These are phyloP conservation scores for Caenorhabditis japonica DNA, from an alignment of 2,888 invertebrate genomes.

Conservation along the genomic window DNA sequence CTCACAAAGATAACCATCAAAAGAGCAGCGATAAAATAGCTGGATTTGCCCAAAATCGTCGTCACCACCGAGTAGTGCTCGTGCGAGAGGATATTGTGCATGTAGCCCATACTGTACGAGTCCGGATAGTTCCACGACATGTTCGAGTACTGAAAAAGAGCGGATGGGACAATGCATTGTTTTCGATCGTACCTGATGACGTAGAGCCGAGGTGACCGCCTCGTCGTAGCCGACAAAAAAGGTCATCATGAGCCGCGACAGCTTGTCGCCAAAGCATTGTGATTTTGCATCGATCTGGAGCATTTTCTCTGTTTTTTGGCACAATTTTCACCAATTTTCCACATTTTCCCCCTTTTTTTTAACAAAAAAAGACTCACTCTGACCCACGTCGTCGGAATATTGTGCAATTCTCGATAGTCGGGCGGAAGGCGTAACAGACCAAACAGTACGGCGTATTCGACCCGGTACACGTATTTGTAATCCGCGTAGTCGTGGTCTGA, in stretches of 20 bases:
- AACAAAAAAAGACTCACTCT: too few relatives aligned
- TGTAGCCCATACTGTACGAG: slow-evolving; percentile 64
- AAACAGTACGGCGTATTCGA: slow-evolving; percentile 97
- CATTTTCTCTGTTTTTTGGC: too few relatives aligned
- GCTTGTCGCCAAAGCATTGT: slow-evolving; percentile 92
- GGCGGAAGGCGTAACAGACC: slow-evolving; percentile 93
- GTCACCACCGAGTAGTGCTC: slow-evolving; percentile 98
- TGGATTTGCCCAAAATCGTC: slow-evolving; percentile 94
- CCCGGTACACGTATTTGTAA: slow-evolving; percentile 87
- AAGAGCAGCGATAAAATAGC: slow-evolving; percentile 94
- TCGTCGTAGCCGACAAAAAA: slow-evolving; percentile 97
- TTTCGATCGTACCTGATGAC: slow-evolving; percentile 3
- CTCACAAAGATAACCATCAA: slow-evolving; percentile 99
- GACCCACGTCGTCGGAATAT: slow-evolving; percentile 85
- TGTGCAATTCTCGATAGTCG: slow-evolving; percentile 84
- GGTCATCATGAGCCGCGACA: slow-evolving; percentile 90
- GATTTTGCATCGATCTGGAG: slow-evolving; percentile 84
- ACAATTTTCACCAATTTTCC: too few relatives aligned
- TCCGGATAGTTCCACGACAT: slow-evolving; percentile 27
- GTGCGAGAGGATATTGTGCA: slow-evolving; percentile 93
- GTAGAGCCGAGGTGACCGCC: slow-evolving; percentile 86
- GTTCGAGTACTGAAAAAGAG: slow-evolving; percentile 6
- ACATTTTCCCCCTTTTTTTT: too few relatives aligned
- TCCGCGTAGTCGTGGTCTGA: slow-evolving; percentile 77
- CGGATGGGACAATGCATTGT: not conserved